Evolutionary conservation across 2,113 vertebrate species (phyloP).

Genomic region (Anguilla rostrata): DNA sequence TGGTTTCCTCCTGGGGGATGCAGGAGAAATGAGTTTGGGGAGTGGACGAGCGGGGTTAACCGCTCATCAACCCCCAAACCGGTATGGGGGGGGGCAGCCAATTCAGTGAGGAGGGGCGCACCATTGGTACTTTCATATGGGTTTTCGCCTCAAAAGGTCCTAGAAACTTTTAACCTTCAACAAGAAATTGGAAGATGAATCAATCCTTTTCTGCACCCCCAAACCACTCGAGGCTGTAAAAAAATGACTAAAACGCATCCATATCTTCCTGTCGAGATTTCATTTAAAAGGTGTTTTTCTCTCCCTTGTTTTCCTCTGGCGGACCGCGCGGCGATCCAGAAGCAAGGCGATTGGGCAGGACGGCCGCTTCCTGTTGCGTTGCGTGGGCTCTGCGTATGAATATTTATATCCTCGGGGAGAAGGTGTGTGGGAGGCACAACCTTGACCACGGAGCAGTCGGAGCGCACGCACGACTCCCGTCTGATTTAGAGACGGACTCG

Average conservation of each 20-base stretch:
- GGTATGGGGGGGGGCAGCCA: neutral
- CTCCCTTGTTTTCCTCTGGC: slow-evolving; percentile 3
- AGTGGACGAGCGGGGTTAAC: neutral
- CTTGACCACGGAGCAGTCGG: slow-evolving; percentile 65
- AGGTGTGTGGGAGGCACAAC: slow-evolving; percentile 69
- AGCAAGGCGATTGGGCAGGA: slow-evolving; percentile 57
- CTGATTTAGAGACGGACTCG: slow-evolving; percentile 62
- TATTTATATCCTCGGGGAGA: slow-evolving; percentile 68
- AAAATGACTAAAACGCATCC: no score
- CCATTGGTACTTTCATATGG: neutral
- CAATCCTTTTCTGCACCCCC: neutral
- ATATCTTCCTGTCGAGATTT: neutral
- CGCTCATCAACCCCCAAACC: neutral
- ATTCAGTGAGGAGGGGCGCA: neutral
- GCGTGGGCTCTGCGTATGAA: slow-evolving; percentile 67
- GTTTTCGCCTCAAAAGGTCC: neutral
- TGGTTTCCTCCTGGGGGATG: neutral
- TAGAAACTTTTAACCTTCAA: neutral
- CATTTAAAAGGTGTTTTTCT: neutral
- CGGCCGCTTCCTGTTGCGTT: slow-evolving; percentile 35
- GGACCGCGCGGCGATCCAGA: slow-evolving; percentile 51
- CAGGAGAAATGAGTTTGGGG: neutral
- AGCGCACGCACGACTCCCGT: slow-evolving; percentile 45
- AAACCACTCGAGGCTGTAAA: no score
- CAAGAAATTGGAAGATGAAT: neutral